These are phyloP conservation scores for Hetaerina americana DNA, from an alignment of 1,140 invertebrate species.

Conservation along the genomic window DNA sequence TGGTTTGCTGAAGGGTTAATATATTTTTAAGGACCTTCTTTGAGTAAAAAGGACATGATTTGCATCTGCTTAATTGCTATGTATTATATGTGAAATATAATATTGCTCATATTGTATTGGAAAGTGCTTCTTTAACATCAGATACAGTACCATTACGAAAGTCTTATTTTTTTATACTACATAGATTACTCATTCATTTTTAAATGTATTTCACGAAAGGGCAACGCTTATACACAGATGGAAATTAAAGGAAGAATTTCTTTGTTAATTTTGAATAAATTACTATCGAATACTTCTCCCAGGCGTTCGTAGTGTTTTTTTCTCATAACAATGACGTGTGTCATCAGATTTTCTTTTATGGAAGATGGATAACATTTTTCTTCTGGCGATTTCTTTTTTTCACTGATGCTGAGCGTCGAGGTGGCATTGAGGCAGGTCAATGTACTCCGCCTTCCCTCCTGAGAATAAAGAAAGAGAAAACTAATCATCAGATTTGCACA, in stretches of 20 bases:
- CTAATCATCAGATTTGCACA: no score
- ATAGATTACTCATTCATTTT: background rate
- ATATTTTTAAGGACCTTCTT: no score
- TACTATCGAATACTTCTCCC: background rate
- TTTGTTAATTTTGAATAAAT: background rate
- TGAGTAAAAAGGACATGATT: background rate
- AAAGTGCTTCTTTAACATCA: background rate
- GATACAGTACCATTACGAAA: background rate
- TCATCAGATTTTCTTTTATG: background rate
- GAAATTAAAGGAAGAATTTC: background rate
- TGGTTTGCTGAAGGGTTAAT: no score
- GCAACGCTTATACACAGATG: background rate
- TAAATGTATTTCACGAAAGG: background rate
- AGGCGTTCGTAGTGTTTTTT: background rate
- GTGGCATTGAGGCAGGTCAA: no score
- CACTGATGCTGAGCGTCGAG: background rate
- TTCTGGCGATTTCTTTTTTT: background rate
- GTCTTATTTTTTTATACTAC: background rate
- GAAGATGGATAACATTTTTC: background rate
- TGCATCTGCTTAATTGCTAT: background rate
- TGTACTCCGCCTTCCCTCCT: no score
- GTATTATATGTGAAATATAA: background rate
- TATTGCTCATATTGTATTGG: background rate
- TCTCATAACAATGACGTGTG: background rate
- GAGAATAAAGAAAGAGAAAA: no score